Evolutionary conservation across 2,113 vertebrate genomes (phyloP), one percentile per base, ranked within the genome.

Genomic region (Ptilonorhynchus violaceus): DNA sequence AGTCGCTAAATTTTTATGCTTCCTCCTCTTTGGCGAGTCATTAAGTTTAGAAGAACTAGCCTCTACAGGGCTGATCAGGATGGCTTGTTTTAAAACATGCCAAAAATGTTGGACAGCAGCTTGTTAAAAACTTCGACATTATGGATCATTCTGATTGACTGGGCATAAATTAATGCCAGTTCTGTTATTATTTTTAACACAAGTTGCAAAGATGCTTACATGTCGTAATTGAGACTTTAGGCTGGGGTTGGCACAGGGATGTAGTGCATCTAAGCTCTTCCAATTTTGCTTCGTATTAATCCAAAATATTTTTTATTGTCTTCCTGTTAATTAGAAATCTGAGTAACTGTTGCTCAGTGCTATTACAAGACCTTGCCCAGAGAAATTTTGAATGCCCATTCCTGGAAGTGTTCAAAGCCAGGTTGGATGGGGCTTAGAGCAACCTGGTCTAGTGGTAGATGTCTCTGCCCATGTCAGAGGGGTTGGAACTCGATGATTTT

Each of bases 91-190:
- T 69, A 88, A 89, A 95, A 91, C 55, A 66, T 14, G 30, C 77
- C 85, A 90, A 89, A 93, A 69, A n/a, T 60, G 27, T 53, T 87
- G 77, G 68, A 76, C 19, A 59, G 62, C 59, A 95, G 42, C 74
- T 89, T 89, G 75, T 92, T 92, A 82, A 85, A 92, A 97, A 39
- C 37, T 72, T 88, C 41, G 21, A 41, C 47, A 10, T 95, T 92
- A 60, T 72, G 55, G 53, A 92, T 83, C 41, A 49, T 89, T 89
- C 77, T 75, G 76, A 78, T 55, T 91, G 91, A 81, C 58, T 88
- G 66, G 81, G 22, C 58, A 58, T 83, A 88, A 79, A 69, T 93
- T 75, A 78, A 22, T 75, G 52, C 44, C 37, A 73, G n/a, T 56
- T 92, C 59, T 81, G 21, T 73, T 92, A 30, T 50, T 89, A 44